Evolutionary conservation across 2,888 invertebrate species (phyloP), one percentile per base, ranked within the genome.

Genomic region (Ormyrus rosae): DNA sequence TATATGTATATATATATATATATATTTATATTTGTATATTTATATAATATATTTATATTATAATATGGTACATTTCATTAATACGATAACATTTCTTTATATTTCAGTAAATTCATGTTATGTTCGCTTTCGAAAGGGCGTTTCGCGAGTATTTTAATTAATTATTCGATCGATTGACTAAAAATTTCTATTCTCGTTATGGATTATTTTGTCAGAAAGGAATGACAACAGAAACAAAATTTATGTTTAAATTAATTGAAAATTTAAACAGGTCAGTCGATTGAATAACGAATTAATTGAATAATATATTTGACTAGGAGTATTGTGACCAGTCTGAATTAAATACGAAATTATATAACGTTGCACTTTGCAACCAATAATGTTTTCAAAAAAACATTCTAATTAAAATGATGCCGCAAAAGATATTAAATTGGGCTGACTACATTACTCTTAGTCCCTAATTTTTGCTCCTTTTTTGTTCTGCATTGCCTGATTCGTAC

Each of bases 1-100:
- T 79, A 68, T 78, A 80, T 85, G 82, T 85, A 86, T 86, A 84
- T 86, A 81, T 82, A 34, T 78, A 70, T 74, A 78, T 65, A 63
- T 58, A 48, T 69, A 58, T 76, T 34, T 86, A 86, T 86, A 84
- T 86, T 80, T 82, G n/a, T 78, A 70, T 58, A 48, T 69, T 53
- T 76, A 75, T 81, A 75, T 72, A 58, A 61, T 77, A 48, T 74
- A 69, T 73, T 82, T 80, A 77, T 80, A 82, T 73, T 80, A 70
- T 75, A 78, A 64, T 80, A 80, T 82, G 70, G 50, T 82, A 80
- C 80, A 82, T 72, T 71, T 75, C 67, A 70, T 75, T 81, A 70
- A 78, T 78, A 74, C 67, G 45, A 72, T 82, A 78, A 82, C 65
- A 76, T 78, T 72, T 72, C 61, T 56, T 71, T 74, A 75, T 75